A percentile compares a stretch with the other conserved stretches of the same genome.
Conservation (phyloP, 1,140 invertebrate species). For the Drosophila sp. region DNA sequence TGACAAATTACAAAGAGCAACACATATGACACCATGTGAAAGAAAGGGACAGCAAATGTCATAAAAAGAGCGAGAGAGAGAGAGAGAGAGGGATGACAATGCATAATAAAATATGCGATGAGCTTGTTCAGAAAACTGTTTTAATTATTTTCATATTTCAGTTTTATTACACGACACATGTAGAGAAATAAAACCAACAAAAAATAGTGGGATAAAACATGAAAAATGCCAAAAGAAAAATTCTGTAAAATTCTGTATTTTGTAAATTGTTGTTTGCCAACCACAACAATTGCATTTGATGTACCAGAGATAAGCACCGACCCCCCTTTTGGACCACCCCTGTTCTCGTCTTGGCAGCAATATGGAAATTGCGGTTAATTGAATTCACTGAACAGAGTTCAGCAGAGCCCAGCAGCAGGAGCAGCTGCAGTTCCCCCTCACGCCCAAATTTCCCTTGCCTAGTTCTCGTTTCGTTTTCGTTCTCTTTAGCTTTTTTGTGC, state of each 20-base stretch:
- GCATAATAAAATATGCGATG: conserved; percentile 46
- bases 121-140: conserved; percentile 40
- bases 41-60: conserved; percentile 32
- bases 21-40: conserved; percentile 14
- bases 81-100: conserved; percentile 24
- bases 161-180: conserved; percentile 19
- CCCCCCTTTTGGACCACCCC: neutral
- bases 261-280: conserved; percentile 53
- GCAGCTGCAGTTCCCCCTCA: conserved; percentile 28
- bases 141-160: conserved; percentile 66
- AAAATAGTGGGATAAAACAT: neutral
- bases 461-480: neutral
- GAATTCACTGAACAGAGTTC: conserved; percentile 73
- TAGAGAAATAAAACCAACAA: neutral
- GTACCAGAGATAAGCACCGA: conserved; percentile 38
- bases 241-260: conserved; percentile 42
- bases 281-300: conserved; percentile 72
- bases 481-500: conserved; percentile 13
- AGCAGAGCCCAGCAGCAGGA: conserved; percentile 16
- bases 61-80: conserved; percentile 19
- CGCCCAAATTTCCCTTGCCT: conserved; percentile 16
- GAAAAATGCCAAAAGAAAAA: conserved; percentile 21
- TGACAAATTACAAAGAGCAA: conserved; percentile 65
- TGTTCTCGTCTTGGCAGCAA: conserved; percentile 25
- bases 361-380: conserved; percentile 78